Evolutionary conservation across 2,113 vertebrate species (phyloP), one percentile per base, ranked within the genome.

Genomic region (Dinomys branickii): DNA sequence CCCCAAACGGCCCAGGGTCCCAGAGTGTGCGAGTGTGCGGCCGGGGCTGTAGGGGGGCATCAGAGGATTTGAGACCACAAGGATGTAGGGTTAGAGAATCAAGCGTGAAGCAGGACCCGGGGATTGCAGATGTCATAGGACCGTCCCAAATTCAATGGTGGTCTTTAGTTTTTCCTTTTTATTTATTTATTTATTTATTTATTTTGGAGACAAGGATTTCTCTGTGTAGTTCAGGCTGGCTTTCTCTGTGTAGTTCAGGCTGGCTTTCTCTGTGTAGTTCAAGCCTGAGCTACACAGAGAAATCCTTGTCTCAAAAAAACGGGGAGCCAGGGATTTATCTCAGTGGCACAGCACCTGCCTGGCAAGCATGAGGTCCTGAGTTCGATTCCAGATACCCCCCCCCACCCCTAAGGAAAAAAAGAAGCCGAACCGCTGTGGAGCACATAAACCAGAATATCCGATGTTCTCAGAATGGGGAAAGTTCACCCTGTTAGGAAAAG

Each of bases 51-150:
- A 20, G 26, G 12, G 30, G 38, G 12, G 33, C 30, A 30, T 69
- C 17, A 28, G 22, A 30, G n/a, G 2, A 30, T 4, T 33, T 7
- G 20, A 28, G 54, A 8, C 14, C 30, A 0, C 38, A 3, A 7
- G 0, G 44, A 47, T 7, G 0, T 38, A 38, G 17, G 44, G 7
- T 1, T 58, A 5, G 7, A 12, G 38, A 30, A 19, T 11, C 0
- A 28, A 30, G 41, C 13, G 47, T 33, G 12, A 12, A 84, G 54
- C 7, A 0, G 6, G 19, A 44, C 41, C 33, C 20, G 2, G 28
- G 65, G n/a, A 67, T 30, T 24, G 6, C 13, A 59, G 58, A 22
- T 11, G 24, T 85, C 30, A 47, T 77, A 11, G 73, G 41, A 26
- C 67, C 24, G 38, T 12, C 38, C 38, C 41, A 77, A 44, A 2